Base-by-base conservation (phyloP, 2,888 invertebrate genomes). In the Pantelozetes paolii region DNA sequence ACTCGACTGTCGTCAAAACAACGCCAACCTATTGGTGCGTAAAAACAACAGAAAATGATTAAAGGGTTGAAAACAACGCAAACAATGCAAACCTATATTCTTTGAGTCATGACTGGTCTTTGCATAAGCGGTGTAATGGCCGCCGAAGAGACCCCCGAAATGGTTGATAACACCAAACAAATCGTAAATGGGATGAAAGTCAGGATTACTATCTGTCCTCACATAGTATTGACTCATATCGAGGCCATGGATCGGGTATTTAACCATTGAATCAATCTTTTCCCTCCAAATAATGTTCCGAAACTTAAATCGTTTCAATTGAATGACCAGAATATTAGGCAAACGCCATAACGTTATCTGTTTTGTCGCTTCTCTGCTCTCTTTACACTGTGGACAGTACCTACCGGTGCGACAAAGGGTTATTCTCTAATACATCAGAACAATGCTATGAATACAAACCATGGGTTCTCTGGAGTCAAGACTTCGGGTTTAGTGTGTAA, bases 131-230 rank as follows among this genome's bases (percentile, higher is more conserved):
- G 85, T 84, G 79, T 85, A 85, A 78, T 85, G 85, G 18, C 85
- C 85, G 13, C 84, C 84, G 71, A 82, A 79, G 67, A 83, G 82
- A 70, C 82, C 83, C 62, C 82, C 84, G 75, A 82, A 81, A 78
- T 84, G 84, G 79, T 84, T 84, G 59, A 85, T 82, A 2, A 85
- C 84, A 13, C 83, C 85, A 76, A 83, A 84, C 74, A 85, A 80
- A 77, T 85, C 85, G 78, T 85, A 85, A 3, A 83, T 77, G 0
- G 67, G 67, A 67, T 42, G 36, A 20, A 36, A 40, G 8, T 67
- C 67, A 0, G 67, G 40, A 67, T 40, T 32, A 20, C 23, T 42
- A 13, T 40, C 67, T 20, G 79, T 64, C 26, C 76, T 79, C 40
- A 80, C 80, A 62, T 81, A 78, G 78, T 81, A 84, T 1, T 80